Evolutionary conservation across 64 coral and sea anemone species (phyloP).

Genomic region (Anthopleura sola): DNA sequence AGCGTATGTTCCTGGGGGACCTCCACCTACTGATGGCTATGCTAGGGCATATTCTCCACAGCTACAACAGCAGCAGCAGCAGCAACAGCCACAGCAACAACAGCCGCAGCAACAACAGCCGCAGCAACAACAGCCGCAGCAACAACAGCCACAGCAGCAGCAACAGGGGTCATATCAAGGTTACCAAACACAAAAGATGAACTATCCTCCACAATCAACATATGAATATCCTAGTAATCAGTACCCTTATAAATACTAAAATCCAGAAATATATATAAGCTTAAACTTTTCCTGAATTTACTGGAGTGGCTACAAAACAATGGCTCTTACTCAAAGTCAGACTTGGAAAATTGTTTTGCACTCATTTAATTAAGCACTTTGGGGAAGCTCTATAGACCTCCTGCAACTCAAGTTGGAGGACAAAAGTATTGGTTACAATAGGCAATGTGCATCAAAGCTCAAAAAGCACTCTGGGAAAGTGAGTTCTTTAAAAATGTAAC

Average conservation of each 20-base stretch:
- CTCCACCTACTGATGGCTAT: background rate
- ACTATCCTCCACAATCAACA: constrained; percentile 51
- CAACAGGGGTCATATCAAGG: constrained; percentile 40
- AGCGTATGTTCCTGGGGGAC: constrained; percentile 1
- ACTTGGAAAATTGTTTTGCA: no score
- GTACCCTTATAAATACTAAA: background rate
- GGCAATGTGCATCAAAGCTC: no score
- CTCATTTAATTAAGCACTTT: no score
- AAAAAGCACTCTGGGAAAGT: no score
- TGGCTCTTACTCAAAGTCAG: no score
- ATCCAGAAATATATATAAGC: no score
- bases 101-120: constrained; percentile 26
- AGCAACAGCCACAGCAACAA: constrained; percentile 28
- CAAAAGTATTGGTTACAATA: no score
- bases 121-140: constrained; percentile 34
- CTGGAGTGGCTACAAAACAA: no score
- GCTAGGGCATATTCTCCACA: constrained; percentile 18
- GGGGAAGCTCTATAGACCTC: no score
- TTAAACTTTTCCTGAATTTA: no score
- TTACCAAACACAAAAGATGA: constrained; percentile 28
- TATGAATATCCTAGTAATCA: constrained; percentile 38
- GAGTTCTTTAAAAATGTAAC: no score
- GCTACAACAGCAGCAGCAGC: constrained; percentile 17
- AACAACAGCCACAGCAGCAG: constrained; percentile 31
- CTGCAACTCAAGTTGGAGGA: no score